Percentiles rank a stretch among this genome's conserved stretches.
phyloP scores from a whole-genome alignment of 2,888 invertebrate species.

The Lasioglossum marginatum region DNA sequence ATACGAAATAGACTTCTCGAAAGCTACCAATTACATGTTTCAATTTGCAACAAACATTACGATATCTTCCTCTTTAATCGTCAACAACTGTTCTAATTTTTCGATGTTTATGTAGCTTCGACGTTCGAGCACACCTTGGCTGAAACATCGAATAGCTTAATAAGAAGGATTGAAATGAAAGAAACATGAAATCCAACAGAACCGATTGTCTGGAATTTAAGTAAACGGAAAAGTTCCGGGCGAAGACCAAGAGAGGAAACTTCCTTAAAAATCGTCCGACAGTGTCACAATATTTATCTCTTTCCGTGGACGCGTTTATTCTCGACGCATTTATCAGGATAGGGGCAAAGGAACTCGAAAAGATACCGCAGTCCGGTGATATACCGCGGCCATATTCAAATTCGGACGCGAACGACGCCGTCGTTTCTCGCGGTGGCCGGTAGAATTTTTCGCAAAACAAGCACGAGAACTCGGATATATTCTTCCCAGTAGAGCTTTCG shows the following conservation, averaged over 20 bases:
- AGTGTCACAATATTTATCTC: background rate
- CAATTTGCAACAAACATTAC: background rate
- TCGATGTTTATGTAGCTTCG: background rate
- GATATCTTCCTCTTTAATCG: no score
- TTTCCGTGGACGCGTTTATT: slow-evolving; percentile 2
- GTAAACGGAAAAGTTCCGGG: background rate
- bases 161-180: background rate
- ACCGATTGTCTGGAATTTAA: background rate
- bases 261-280: slow-evolving; percentile 2
- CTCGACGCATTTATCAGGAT: slow-evolving; percentile 18
- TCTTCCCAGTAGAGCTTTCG: slow-evolving; percentile 52
- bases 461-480: slow-evolving; percentile 50
- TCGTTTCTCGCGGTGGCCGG: slow-evolving; percentile 22
- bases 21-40: background rate
- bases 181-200: background rate
- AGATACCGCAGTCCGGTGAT: slow-evolving; percentile 26
- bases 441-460: slow-evolving; percentile 48
- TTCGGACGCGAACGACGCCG: slow-evolving; percentile 48
- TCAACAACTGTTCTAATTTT: background rate
- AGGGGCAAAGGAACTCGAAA: slow-evolving; percentile 13
- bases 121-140: background rate
- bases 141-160: background rate
- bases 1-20: background rate
- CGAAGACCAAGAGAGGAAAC: background rate
- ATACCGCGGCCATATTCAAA: slow-evolving; percentile 42